Evolutionary conservation across 2,113 vertebrate species (phyloP).

Genomic region (Patagioenas fasciata): DNA sequence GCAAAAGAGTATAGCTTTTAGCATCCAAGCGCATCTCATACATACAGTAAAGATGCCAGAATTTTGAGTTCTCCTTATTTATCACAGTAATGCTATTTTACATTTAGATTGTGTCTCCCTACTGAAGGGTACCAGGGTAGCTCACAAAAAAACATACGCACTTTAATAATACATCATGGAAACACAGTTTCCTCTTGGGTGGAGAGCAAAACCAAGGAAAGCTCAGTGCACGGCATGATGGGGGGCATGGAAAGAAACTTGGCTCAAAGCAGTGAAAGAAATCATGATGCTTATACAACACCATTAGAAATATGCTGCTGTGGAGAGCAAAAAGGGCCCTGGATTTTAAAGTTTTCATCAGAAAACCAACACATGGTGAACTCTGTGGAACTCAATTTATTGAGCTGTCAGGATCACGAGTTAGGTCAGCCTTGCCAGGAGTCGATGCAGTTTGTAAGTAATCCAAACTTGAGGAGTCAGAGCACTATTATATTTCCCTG

Average conservation of each 20-base stretch:
- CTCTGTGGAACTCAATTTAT: constrained; percentile 43
- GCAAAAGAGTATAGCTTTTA: neutral
- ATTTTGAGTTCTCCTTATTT: constrained; percentile 9
- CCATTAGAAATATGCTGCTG: neutral
- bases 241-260: neutral
- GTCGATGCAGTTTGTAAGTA: constrained; percentile 1
- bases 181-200: neutral
- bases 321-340: neutral
- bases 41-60: neutral
- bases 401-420: neutral
- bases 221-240: neutral
- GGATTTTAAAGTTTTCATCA: constrained; percentile 33
- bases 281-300: neutral
- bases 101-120: constrained; percentile 21
- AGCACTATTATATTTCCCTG: neutral
- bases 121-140: neutral
- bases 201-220: neutral
- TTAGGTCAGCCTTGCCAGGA: constrained; percentile 18
- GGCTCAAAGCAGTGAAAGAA: neutral
- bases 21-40: neutral
- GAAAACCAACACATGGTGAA: constrained; percentile 2
- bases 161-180: constrained; percentile 47
- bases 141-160: neutral
- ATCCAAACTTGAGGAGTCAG: neutral
- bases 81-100: constrained; percentile 1